Base-by-base conservation (phyloP, 2,888 invertebrate species). In the Automeris io region DNA sequence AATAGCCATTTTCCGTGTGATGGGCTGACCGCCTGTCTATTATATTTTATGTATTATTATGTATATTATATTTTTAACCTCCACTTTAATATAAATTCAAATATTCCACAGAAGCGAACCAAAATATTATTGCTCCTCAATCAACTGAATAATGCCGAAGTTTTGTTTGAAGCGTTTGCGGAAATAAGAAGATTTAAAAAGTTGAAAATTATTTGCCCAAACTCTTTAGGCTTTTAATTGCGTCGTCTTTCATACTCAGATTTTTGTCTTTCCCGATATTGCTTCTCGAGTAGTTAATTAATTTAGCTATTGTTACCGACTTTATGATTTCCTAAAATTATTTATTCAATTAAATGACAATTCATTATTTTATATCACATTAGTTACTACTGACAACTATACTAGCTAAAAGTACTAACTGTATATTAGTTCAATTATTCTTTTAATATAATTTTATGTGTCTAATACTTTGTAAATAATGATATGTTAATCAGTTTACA, bases 141-240 rank as follows among this genome's bases (percentile, higher is more conserved):
- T 26, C 18, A 11, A 21, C 22, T 31, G 7, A 22, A 11, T 22
- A 32, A 37, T 4, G 18, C 12, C 23, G 18, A 24, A n/a, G n/a
- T 18, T 32, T 12, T 6, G 25, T 33, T 37, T 33, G n/a, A 25
- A 22, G 32, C 25, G n/a, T 25, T 36, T 37, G 26, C 22, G 25
- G 6, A 33, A 36, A 25, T 36, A 41, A 35, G 38, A 39, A 37
- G 42, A 42, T 43, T 45, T 34, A 24, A 33, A 45, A 43, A 39
- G 24, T 49, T 39, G 5, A 39, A 24, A 35, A 21, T 19, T 44
- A 36, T 29, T 25, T 37, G 33, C 32, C 12, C 7, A 42, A 52
- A 49, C 51, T 52, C 43, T 21, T 37, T 37, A 36, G 45, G 46
- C 52, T 49, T 55, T 53, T 61, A 58, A 61, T 61, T 54, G 53